Conservation (phyloP, 2,797 vertebrate species). For the Anomalospiza imberbis region DNA sequence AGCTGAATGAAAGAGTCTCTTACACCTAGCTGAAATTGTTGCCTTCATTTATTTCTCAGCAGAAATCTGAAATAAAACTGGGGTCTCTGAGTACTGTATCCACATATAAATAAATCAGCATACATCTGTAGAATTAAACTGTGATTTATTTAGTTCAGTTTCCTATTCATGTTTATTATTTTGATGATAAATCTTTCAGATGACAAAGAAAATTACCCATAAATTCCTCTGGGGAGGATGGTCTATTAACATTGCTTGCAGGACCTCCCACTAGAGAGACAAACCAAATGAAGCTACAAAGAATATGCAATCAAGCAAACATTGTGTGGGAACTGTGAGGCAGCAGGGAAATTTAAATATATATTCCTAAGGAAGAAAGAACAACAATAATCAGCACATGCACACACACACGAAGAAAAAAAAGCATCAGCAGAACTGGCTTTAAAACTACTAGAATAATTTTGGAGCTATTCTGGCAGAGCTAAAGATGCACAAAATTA, state of each 20-base stretch:
- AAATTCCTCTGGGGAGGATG: background rate
- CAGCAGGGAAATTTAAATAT: conserved; percentile 37
- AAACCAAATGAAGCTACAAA: conserved; percentile 33
- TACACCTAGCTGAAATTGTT: background rate
- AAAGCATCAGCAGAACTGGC: background rate
- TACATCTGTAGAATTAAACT: background rate
- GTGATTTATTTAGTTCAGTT: conserved; percentile 23
- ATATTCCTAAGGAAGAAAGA: conserved; percentile 16
- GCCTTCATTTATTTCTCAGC: background rate
- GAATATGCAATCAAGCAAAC: conserved; percentile 33
- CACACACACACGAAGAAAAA: background rate
- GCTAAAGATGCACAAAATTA: background rate
- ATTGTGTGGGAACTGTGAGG: background rate
- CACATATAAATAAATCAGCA: background rate
- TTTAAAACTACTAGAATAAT: background rate
- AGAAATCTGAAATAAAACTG: background rate
- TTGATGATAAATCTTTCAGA: conserved; percentile 40
- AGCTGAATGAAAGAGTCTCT: background rate
- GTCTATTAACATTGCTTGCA: conserved; percentile 33
- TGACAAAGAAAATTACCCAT: conserved; percentile 30
- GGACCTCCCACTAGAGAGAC: conserved; percentile 26
- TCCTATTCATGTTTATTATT: conserved; percentile 34
- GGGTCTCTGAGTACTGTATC: background rate
- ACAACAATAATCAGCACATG: background rate
- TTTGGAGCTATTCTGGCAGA: background rate